Evolutionary conservation across 2,888 invertebrate species (phyloP).

Genomic region (Mimumesa dahlbomi): DNA sequence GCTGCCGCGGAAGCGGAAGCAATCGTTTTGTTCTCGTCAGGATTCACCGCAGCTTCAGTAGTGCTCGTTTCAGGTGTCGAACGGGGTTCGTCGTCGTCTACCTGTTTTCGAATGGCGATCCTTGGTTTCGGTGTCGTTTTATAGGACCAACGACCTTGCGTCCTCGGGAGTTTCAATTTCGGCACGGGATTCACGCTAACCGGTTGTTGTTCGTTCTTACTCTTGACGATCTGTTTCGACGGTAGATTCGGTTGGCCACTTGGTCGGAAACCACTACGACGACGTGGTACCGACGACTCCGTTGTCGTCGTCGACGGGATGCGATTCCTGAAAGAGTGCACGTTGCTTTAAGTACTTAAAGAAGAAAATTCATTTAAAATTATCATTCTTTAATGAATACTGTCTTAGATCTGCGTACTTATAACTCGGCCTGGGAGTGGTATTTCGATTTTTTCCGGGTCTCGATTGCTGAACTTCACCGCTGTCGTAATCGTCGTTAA

Average conservation of each 20-base stretch:
- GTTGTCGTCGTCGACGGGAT: constrained; percentile 73
- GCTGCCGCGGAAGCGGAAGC: constrained; percentile 11
- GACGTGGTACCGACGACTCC: constrained; percentile 70
- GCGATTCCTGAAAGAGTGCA: constrained; percentile 48
- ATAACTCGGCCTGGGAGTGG: constrained; percentile 77
- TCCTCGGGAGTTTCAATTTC: constrained; percentile 90
- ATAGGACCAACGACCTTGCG: constrained; percentile 94
- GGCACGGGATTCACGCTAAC: constrained; percentile 84
- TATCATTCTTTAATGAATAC: not conserved
- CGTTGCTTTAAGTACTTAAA: too few relatives aligned
- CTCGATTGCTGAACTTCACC: constrained; percentile 67
- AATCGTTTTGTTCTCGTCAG: constrained; percentile 41
- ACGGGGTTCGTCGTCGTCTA: constrained; percentile 74
- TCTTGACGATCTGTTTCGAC: constrained; percentile 72
- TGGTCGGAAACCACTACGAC: constrained; percentile 86
- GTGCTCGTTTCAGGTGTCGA: constrained; percentile 61
- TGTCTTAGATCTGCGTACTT: constrained; percentile 77
- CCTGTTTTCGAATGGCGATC: constrained; percentile 88
- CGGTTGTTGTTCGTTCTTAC: constrained; percentile 60
- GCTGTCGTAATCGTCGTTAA: constrained; percentile 71
- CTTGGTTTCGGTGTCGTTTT: constrained; percentile 94
- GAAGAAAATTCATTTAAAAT: not conserved
- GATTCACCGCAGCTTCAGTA: constrained; percentile 20
- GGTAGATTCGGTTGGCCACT: constrained; percentile 82
- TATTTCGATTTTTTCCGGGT: constrained; percentile 72